phyloP scores from a whole-genome alignment of 1,140 invertebrate genomes.

The Arion vulgaris region DNA sequence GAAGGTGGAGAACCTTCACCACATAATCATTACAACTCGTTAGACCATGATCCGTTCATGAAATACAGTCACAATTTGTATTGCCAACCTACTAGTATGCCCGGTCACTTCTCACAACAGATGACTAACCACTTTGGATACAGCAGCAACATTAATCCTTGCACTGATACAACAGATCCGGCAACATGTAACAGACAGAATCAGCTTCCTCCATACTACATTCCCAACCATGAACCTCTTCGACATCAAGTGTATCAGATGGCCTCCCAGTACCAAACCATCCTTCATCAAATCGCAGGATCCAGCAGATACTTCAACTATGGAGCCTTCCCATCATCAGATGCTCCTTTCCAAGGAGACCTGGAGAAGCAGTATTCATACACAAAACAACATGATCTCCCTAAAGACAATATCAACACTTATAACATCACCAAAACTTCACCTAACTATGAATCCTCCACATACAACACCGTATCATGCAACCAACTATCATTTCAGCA shows the following conservation, averaged over 20 bases:
- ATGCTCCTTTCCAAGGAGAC: neutral
- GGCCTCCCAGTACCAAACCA: slow-evolving; percentile 25
- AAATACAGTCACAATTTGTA: neutral
- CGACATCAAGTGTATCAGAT: slow-evolving; percentile 20
- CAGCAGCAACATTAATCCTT: neutral
- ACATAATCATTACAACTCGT: neutral
- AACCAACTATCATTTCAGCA: neutral
- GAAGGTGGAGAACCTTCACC: neutral
- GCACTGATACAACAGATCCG: neutral
- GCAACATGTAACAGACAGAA: neutral
- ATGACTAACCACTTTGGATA: neutral
- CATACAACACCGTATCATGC: neutral
- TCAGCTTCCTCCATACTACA: slow-evolving; percentile 8
- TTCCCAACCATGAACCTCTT: slow-evolving; percentile 10
- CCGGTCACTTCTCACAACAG: neutral
- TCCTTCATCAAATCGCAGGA: slow-evolving; percentile 18
- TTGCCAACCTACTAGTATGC: neutral
- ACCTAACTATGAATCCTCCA: neutral
- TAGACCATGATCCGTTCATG: slow-evolving; percentile 5
- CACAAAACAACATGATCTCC: neutral
- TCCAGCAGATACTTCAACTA: slow-evolving; percentile 23
- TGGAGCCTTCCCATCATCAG: neutral
- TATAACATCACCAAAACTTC: neutral
- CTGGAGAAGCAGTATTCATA: neutral
- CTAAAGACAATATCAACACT: neutral